Evolutionary conservation across 2,888 invertebrate species (phyloP), one percentile per base, ranked within the genome.

Genomic region (Conomelus anceps): DNA sequence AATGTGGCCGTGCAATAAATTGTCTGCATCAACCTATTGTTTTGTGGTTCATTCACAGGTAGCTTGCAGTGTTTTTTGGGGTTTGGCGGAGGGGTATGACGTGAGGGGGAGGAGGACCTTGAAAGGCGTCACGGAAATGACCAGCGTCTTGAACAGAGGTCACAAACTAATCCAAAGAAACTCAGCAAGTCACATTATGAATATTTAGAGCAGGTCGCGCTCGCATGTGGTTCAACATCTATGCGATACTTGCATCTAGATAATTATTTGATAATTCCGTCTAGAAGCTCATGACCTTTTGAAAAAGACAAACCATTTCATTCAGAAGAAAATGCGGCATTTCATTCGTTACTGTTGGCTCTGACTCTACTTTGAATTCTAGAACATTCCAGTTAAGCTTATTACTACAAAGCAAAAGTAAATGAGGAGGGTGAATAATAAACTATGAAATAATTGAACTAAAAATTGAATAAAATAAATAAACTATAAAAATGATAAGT

Each of bases 61-160:
- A 63, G 63, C 63, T n/a, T n/a, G 4, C n/a, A 63, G n/a, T 63
- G n/a, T 63, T 63, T 20, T n/a, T 9, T 9, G 4, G 7, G 34
- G 63, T 63, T 63, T 20, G n/a, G 26, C 26, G 11, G 63, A n/a
- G n/a, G 63, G 63, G n/a, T 26, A 7, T 1, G n/a, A n/a, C n/a
- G 7, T n/a, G 63, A 20, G 63, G 63, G 63, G 63, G 63, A 63
- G 63, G 63, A n/a, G 86, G 22, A 86, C 86, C 86, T 86, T 86
- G 86, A 26, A 86, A 26, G 86, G 86, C 86, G 26, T 26, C 86
- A 86, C 24, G 86, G 86, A 86, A 86, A 86, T 86, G 63, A 63
- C 63, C 63, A 63, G 13, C 17, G 13, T 34, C 34, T 9, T 34
- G 17, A 34, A 34, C 63, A 63, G 63, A 63, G 63, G 63, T n/a